Evolutionary conservation across 2,797 vertebrate species (phyloP).

Genomic region (Pangasius larnaudii): DNA sequence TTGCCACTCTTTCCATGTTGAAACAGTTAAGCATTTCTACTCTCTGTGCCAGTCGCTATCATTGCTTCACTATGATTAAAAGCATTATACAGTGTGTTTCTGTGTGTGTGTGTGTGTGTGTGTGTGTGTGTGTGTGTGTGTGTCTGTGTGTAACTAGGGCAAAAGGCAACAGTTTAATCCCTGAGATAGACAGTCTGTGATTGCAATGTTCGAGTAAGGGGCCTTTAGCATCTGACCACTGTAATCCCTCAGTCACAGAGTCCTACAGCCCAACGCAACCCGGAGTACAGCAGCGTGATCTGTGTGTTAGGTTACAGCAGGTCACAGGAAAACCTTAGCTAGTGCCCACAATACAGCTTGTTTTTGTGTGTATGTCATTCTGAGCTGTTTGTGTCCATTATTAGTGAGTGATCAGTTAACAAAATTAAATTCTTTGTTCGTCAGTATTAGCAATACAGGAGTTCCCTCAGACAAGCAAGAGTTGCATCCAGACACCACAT

Average conservation of each 20-base stretch:
- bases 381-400: not conserved
- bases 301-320: conserved; percentile 35
- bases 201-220: conserved; percentile 29
- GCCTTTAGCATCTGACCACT: conserved; percentile 31
- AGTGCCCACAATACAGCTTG: not conserved
- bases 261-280: conserved; percentile 11
- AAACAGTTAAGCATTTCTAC: conserved; percentile 28
- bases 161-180: conserved; percentile 57
- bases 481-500: not conserved
- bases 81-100: conserved; percentile 18
- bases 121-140: conserved; percentile 27
- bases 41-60: conserved; percentile 7
- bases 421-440: not conserved
- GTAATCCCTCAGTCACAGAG: conserved; percentile 36
- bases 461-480: not conserved
- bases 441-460: not conserved
- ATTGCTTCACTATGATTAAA: conserved; percentile 38
- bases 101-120: conserved; percentile 29
- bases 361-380: not conserved
- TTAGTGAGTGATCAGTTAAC: not conserved
- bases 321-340: not conserved
- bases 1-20: conserved; percentile 14
- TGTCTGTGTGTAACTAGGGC: conserved; percentile 47
- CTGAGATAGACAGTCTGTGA: conserved; percentile 39
- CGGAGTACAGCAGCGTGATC: conserved; percentile 31